phyloP scores from a whole-genome alignment of 2,797 vertebrate species.

The Sylvia borin region DNA sequence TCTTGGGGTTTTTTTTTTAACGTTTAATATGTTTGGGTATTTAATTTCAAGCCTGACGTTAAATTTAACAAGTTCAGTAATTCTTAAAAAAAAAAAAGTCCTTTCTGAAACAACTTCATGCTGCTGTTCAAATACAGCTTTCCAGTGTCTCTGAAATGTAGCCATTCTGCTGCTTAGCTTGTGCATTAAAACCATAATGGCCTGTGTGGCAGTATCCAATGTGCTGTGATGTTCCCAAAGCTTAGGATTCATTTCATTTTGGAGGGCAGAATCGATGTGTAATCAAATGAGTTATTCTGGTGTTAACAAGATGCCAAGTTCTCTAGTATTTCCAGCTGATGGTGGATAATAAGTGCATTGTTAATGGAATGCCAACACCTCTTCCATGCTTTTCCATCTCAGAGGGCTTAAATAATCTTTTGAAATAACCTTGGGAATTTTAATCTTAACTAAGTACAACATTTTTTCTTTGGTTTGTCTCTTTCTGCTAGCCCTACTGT shows the following conservation, averaged over 20 bases:
- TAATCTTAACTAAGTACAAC: neutral
- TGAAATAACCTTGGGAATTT: neutral
- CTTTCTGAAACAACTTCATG: neutral
- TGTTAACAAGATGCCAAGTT: conserved; percentile 20
- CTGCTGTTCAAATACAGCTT: conserved; percentile 5
- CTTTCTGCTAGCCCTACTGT: neutral
- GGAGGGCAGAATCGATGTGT: neutral
- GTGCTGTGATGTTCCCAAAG: neutral
- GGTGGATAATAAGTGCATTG: neutral
- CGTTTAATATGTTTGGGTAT: conserved; percentile 10
- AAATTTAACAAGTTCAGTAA: conserved; percentile 47
- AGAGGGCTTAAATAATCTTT: conserved; percentile 8
- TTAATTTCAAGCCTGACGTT: conserved; percentile 61
- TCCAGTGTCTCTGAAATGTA: neutral
- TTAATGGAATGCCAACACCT: neutral
- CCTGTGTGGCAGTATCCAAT: neutral
- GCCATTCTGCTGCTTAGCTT: neutral
- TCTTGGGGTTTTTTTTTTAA: neutral
- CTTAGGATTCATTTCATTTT: conserved; percentile 23
- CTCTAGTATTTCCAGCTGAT: conserved; percentile 1
- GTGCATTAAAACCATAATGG: neutral
- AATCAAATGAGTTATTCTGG: conserved; percentile 38
- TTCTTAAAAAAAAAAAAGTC: conserved; percentile 41
- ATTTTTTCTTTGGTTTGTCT: neutral
- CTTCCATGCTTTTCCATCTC: neutral